These are phyloP conservation scores for Microhierax caerulescens DNA, from an alignment of 2,797 vertebrate genomes.

Conservation along the genomic window DNA sequence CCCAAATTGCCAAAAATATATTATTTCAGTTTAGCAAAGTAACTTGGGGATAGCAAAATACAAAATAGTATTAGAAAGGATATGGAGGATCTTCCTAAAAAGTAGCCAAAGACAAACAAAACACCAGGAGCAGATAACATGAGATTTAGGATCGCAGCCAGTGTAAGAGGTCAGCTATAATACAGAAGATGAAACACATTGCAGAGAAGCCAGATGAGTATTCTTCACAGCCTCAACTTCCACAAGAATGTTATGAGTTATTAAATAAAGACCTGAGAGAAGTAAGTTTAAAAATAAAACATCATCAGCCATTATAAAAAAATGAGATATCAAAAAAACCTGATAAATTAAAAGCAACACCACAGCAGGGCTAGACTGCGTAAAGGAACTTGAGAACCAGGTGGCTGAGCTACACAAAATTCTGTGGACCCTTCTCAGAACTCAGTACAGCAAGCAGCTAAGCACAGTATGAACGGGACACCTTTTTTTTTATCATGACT, in stretches of 20 bases:
- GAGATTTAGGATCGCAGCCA: background rate
- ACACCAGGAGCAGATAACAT: background rate
- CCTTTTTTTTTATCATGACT: background rate
- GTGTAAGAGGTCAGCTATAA: background rate
- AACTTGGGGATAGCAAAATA: background rate
- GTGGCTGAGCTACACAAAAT: background rate
- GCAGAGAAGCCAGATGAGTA: background rate
- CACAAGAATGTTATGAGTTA: background rate
- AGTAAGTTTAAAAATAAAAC: background rate
- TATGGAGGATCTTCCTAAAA: background rate
- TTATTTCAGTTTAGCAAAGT: background rate
- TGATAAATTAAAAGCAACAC: background rate
- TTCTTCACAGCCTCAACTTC: background rate
- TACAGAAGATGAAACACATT: background rate
- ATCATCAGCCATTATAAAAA: background rate
- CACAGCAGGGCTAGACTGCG: background rate
- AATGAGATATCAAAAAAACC: background rate
- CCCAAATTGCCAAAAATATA: background rate
- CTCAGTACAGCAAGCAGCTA: background rate
- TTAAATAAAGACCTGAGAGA: background rate
- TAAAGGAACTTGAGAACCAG: background rate
- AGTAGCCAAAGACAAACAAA: background rate
- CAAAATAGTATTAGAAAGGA: background rate
- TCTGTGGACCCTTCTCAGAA: background rate
- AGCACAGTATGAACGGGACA: accelerated